Evolutionary conservation across 2,113 vertebrate genomes (phyloP).

Genomic region (Bettongia penicillata): DNA sequence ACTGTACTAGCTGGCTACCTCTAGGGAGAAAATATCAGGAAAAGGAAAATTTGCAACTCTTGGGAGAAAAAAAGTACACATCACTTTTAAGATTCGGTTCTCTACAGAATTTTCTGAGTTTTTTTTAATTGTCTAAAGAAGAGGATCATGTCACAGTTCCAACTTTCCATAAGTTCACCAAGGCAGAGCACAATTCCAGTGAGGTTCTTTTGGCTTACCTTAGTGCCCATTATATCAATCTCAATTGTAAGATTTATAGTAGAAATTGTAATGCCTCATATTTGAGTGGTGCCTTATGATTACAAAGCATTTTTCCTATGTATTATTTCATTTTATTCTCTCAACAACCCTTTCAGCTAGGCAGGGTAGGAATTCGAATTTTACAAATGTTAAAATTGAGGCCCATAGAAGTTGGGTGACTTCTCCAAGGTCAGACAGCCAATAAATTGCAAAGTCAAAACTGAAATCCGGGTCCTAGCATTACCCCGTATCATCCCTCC

Average conservation of each 20-base stretch:
- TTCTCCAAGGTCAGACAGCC: not conserved
- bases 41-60: not conserved
- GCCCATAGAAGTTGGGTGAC: not conserved
- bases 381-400: not conserved
- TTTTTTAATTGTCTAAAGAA: too few species aligned
- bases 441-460: not conserved
- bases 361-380: not conserved
- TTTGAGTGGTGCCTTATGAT: not conserved
- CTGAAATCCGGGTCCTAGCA: not conserved
- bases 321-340: not conserved
- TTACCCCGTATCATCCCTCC: not conserved
- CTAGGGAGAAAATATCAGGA: not conserved
- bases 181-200: not conserved
- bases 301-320: not conserved
- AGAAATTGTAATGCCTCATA: not conserved
- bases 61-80: too few species aligned
- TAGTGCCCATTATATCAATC: not conserved
- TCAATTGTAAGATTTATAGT: not conserved
- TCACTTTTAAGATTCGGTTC: not conserved
- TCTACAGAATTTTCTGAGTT: not conserved
- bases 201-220: not conserved
- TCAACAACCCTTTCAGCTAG: not conserved
- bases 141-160: too few species aligned
- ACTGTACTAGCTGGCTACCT: not conserved
- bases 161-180: too few species aligned